Conservation (phyloP, 2,797 vertebrate species). For the Crocodylus rhombifer region DNA sequence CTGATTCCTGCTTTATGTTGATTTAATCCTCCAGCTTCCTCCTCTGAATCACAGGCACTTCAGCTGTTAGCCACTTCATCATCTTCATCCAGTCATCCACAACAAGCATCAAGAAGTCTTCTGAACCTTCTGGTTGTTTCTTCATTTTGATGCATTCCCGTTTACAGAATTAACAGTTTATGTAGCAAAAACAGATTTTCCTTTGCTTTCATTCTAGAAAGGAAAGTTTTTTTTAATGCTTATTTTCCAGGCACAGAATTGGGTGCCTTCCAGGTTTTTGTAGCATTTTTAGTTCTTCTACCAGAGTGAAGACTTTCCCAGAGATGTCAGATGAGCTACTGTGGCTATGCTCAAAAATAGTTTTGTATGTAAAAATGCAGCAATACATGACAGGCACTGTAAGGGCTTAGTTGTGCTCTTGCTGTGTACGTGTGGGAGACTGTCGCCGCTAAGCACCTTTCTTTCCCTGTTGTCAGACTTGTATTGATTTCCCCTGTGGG, state of each 20-base stretch:
- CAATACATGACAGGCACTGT: neutral
- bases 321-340: neutral
- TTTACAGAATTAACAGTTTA: neutral
- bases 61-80: neutral
- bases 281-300: neutral
- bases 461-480: neutral
- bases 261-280: neutral
- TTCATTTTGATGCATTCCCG: neutral
- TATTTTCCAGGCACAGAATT: neutral
- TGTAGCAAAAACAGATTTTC: neutral
- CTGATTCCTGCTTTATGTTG: constrained; percentile 16
- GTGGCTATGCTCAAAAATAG: no score
- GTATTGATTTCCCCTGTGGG: neutral
- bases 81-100: neutral
- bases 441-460: neutral
- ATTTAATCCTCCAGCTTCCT: neutral
- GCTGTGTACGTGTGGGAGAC: neutral
- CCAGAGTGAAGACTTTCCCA: neutral
- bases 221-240: neutral
- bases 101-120: neutral
- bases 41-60: neutral
- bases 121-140: neutral
- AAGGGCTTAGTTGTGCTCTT: neutral
- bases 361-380: neutral
- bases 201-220: neutral